These are phyloP conservation scores for Typhlomys cinereus DNA, from an alignment of 2,113 vertebrate genomes.

Conservation along the genomic window DNA sequence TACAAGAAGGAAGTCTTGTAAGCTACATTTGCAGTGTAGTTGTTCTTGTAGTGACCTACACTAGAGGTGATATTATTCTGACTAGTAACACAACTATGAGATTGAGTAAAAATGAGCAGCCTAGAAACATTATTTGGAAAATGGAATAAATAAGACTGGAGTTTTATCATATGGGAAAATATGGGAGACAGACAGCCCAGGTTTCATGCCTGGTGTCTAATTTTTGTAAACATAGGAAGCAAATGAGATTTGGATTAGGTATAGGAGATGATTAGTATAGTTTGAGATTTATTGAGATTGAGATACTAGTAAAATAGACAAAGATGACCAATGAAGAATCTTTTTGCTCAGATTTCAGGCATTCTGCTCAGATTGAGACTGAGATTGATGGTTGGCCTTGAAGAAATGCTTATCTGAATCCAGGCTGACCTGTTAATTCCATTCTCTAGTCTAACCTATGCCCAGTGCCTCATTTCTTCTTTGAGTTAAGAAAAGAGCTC, in stretches of 20 bases:
- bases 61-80: neutral
- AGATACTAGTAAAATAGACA: neutral
- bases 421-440: neutral
- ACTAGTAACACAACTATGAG: neutral
- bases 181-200: neutral
- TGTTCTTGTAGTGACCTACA: conserved; percentile 8
- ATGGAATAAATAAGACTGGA: neutral
- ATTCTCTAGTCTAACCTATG: neutral
- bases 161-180: conserved; percentile 1
- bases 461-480: neutral
- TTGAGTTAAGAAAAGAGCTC: neutral
- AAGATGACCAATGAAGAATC: neutral
- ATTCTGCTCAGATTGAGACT: neutral
- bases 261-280: neutral
- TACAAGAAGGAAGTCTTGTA: neutral
- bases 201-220: neutral
- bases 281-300: neutral
- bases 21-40: too few species aligned
- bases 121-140: conserved; percentile 33
- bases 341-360: neutral
- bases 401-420: neutral
- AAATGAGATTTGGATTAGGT: neutral
- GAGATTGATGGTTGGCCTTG: neutral
- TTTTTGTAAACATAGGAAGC: neutral
- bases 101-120: neutral